phyloP scores from a whole-genome alignment of 2,797 vertebrate species.

The Pampus argenteus region DNA sequence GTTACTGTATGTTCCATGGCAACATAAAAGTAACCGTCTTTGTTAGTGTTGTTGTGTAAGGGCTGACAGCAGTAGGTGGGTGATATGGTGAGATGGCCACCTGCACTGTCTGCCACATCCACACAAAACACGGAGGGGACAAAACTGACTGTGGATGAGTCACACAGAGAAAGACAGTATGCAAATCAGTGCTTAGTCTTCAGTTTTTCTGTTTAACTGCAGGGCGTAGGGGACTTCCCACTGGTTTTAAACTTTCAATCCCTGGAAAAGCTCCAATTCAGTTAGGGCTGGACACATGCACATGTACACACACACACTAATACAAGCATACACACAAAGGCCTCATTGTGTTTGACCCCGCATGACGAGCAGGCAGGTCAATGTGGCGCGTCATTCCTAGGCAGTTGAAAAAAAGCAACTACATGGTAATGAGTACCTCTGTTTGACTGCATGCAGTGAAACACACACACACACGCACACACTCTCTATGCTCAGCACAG shows the following conservation, averaged over 20 bases:
- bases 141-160: constrained; percentile 70
- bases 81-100: constrained; percentile 78
- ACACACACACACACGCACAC: constrained; percentile 11
- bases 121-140: constrained; percentile 67
- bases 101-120: constrained; percentile 80
- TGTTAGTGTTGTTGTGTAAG: constrained; percentile 67
- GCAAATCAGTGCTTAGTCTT: constrained; percentile 77
- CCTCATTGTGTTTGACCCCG: constrained; percentile 75
- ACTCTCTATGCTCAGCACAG: not conserved
- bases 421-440: constrained; percentile 67
- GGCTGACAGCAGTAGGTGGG: constrained; percentile 74
- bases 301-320: constrained; percentile 12
- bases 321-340: constrained; percentile 61
- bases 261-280: constrained; percentile 73
- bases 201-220: constrained; percentile 73
- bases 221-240: constrained; percentile 73
- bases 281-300: constrained; percentile 58
- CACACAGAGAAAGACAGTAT: constrained; percentile 49
- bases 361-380: constrained; percentile 74
- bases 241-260: constrained; percentile 71
- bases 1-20: constrained; percentile 19
- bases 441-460: constrained; percentile 38
- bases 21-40: constrained; percentile 49
- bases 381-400: constrained; percentile 65
- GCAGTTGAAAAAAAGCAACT: constrained; percentile 72